Evolutionary conservation across 2,888 invertebrate species (phyloP), one percentile per base, ranked within the genome.

Genomic region (Lasioglossum leucozonium): DNA sequence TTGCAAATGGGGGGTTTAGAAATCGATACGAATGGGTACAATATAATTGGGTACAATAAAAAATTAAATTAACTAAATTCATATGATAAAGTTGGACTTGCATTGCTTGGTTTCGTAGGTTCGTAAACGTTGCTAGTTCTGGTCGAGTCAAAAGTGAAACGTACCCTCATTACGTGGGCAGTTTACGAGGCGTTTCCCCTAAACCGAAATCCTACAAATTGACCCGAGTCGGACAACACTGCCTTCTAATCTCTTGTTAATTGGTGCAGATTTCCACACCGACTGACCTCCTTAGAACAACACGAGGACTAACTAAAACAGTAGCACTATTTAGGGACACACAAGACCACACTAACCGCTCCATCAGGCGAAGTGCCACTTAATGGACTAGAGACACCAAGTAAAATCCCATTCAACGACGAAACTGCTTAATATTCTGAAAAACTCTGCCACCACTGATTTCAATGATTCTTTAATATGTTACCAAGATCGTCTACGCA

Each of bases 201-300:
- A 26, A 42, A 26, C n/a, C 26, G 16, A 26, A 71, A 71, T 71
- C 42, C 71, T 71, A 71, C 42, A 26, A 26, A 26, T 42, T 42
- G 71, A 26, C 42, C 42, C 13, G 26, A 26, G 37, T 16, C 26
- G 16, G 11, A 42, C 26, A 40, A 42, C 22, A 26, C 42, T n/a
- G 16, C 42, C n/a, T 37, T 71, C 42, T 71, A 71, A 71, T 71
- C 71, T 71, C 42, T 42, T 71, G 71, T 42, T 71, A 71, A 71
- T 71, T 71, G 42, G 71, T n/a, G 71, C 13, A 42, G 42, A 71
- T 71, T 42, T 42, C 71, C 26, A 26, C 42, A 26, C 42, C 42
- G 16, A 71, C 13, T 37, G 42, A n/a, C 42, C 71, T 26, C 42
- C 26, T 71, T 71, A 13, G 16, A 71, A 42, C 71, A 42, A 71